These are phyloP conservation scores for Diachasma alloeum DNA, from an alignment of 1,140 invertebrate genomes.

Conservation along the genomic window DNA sequence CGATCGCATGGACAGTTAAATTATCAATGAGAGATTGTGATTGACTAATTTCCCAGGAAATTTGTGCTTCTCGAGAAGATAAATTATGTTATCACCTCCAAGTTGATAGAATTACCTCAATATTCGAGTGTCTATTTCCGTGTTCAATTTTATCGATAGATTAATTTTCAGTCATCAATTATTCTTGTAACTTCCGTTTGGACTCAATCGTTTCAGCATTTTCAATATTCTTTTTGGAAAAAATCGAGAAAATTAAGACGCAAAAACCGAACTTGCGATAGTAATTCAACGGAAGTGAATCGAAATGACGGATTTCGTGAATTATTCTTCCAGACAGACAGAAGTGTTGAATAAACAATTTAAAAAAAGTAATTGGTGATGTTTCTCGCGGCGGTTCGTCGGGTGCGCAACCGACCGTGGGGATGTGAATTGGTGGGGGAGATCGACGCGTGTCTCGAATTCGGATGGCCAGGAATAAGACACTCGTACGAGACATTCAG, in stretches of 20 bases:
- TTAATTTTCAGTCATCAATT: not conserved
- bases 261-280: no score
- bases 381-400: no score
- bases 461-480: constrained; percentile 17
- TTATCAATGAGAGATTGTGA: not conserved
- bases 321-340: no score
- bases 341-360: no score
- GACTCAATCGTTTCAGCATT: no score
- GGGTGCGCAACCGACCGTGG: no score
- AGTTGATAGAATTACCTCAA: not conserved
- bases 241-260: not conserved
- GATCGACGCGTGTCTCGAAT: no score
- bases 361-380: no score
- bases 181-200: not conserved
- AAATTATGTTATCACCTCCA: not conserved
- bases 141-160: not conserved
- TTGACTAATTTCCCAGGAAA: not conserved
- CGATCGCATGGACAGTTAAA: not conserved
- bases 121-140: not conserved
- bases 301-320: no score
- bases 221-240: not conserved
- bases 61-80: not conserved
- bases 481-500: not conserved
- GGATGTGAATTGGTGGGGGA: no score
- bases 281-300: no score